Evolutionary conservation across 2,113 vertebrate species (phyloP), one percentile per base, ranked within the genome.

Genomic region (Cyprinodon brontotheroides): DNA sequence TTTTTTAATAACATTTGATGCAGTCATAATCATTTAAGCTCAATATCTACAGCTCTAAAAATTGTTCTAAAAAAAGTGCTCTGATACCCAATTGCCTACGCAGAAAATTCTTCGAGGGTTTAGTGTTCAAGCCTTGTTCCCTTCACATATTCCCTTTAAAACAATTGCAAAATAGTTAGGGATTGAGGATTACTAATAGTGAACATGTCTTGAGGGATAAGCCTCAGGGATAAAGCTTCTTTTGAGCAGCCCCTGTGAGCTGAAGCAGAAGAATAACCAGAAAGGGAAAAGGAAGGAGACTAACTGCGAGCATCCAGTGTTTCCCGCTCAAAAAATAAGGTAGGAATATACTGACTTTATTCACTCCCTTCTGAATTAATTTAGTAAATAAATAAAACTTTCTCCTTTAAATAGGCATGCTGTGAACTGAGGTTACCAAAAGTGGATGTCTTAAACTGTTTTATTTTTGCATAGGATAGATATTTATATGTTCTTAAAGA

Each of bases 201-300:
- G 65, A 84, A 81, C 79, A 85, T 91, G 87, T 92, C 82, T 92
- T 91, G 93, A 89, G 74, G 93, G 91, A 93, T 94, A 89, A 94
- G 92, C 84, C 76, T 63, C 38, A 72, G 75, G 90, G 84, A 92
- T 93, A 94, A 94, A 94, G 89, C 70, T 78, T 75, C 82, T 83
- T 65, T 60, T 71, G 74, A 78, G 75, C 83, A 82, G 77, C 74
- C 71, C 65, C 79, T 67, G 40, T 62, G 78, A 70, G 79, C 72
- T 69, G 60, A 37, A 20, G 73, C 79, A 50, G 68, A 74, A 71
- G 40, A 64, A 77, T 3, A 86, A 69, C 43, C 74, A 77, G 73
- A 81, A 75, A 89, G 70, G 53, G 80, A 85, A 88, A 70, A n/a
- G 11, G 13, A 82, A 72, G 70, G 62, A 70, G 50, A 78, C 38